Conservation (phyloP, 1,140 invertebrate species). For the Glossosoma conforme region DNA sequence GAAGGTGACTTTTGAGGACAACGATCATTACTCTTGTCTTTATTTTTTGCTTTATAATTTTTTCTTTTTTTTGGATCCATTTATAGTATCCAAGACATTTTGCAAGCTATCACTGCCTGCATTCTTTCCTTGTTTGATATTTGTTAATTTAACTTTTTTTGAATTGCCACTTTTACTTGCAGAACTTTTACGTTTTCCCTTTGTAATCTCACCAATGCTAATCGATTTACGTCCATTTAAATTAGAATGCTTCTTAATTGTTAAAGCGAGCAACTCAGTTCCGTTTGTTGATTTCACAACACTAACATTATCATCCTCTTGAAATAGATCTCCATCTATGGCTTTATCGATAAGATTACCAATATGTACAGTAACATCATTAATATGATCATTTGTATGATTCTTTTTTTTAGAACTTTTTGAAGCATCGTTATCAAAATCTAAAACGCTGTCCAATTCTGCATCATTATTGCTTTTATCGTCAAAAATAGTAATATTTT, state of each 20-base stretch:
- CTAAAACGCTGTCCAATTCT: constrained; percentile 19
- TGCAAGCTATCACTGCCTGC: neutral
- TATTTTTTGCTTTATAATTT: constrained; percentile 12
- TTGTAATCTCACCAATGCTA: constrained; percentile 32
- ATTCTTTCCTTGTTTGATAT: constrained; percentile 7
- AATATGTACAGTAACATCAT: constrained; percentile 12
- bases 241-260: constrained; percentile 43
- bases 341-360: no score
- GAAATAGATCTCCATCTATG: no score
- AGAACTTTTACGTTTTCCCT: constrained; percentile 34
- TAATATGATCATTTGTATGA: constrained; percentile 28
- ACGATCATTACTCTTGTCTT: neutral
- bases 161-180: constrained; percentile 25
- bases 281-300: constrained; percentile 30
- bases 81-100: constrained; percentile 12
- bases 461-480: constrained; percentile 10
- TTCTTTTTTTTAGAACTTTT: constrained; percentile 21
- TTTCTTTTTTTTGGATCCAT: constrained; percentile 8
- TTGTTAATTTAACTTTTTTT: constrained; percentile 7
- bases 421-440: neutral
- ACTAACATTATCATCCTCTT: constrained; percentile 16
- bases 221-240: constrained; percentile 37
- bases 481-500: neutral
- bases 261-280: constrained; percentile 38
- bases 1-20: neutral